Conservation (phyloP, 2,888 invertebrate species). For the Andrena flavipes region DNA sequence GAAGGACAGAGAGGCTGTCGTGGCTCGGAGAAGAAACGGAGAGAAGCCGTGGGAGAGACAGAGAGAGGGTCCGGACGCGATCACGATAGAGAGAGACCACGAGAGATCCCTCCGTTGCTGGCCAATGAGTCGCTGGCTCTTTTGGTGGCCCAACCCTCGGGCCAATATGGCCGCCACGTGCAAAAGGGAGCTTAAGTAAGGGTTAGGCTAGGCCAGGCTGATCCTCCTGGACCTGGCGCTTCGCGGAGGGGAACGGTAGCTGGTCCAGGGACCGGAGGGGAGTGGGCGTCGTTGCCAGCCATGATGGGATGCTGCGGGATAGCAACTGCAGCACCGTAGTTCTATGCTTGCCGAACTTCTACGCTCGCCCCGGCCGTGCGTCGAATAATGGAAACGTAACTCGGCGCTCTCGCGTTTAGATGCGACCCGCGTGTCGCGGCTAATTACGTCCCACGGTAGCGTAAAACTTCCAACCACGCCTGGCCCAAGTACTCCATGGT, state of each 20-base stretch:
- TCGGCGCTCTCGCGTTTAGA: slow-evolving; percentile 33
- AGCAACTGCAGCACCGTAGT: slow-evolving; percentile 63
- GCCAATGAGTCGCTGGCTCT: slow-evolving; percentile 83
- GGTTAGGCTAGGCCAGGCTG: slow-evolving; percentile 74
- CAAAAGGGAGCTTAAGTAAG: slow-evolving; percentile 78
- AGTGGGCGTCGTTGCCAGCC: slow-evolving; percentile 79
- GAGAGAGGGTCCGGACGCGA: not conserved
- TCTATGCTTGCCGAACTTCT: slow-evolving; percentile 37
- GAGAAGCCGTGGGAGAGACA: not conserved
- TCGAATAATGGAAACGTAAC: slow-evolving; percentile 67
- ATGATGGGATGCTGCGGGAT: slow-evolving; percentile 82
- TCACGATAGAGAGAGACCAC: slow-evolving; percentile 25
- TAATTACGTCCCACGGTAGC: slow-evolving; percentile 30
- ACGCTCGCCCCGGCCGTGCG: slow-evolving; percentile 18
- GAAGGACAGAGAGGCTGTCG: slow-evolving; percentile 30
- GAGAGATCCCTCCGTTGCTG: slow-evolving; percentile 46
- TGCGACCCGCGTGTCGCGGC: slow-evolving; percentile 27
- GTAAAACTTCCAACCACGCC: not conserved
- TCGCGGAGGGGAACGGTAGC: slow-evolving; percentile 56
- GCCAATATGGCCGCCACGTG: slow-evolving; percentile 82
- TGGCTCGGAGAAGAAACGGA: not conserved
- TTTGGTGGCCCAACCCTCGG: slow-evolving; percentile 83
- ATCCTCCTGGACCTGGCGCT: slow-evolving; percentile 75
- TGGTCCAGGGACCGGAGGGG: slow-evolving; percentile 54
- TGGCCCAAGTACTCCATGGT: not conserved